A percentile compares a stretch with the other conserved stretches of the same genome.
phyloP scores from a whole-genome alignment of 92 coral and sea anemone species.

The Parazoanthus swiftii region DNA sequence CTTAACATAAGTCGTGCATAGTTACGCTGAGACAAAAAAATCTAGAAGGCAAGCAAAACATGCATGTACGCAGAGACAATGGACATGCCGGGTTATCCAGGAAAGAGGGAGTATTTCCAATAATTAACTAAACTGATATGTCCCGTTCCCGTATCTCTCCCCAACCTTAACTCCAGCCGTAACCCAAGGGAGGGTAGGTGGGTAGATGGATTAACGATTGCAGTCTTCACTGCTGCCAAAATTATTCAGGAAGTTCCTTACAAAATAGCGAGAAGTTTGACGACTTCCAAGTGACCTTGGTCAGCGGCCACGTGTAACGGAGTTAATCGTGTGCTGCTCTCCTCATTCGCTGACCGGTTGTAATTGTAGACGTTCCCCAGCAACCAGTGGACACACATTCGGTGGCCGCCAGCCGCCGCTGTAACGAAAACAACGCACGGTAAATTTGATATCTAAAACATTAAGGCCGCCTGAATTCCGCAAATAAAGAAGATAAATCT shows the following conservation, averaged over 20 bases:
- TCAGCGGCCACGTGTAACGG: constrained; percentile 88
- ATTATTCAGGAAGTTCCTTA: constrained; percentile 35
- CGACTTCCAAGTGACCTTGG: constrained; percentile 87
- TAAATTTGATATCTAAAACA: not conserved
- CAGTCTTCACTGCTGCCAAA: not conserved
- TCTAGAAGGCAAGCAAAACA: too few species aligned
- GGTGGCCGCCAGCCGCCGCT: constrained; percentile 91
- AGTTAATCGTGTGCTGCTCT: constrained; percentile 67
- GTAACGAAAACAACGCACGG: not conserved
- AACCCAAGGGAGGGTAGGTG: too few species aligned
- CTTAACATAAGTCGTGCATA: too few species aligned
- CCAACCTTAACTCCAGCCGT: too few species aligned
- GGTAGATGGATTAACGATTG: not conserved
- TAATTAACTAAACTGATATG: too few species aligned
- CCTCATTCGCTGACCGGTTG: constrained; percentile 68
- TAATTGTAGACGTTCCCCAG: constrained; percentile 55
- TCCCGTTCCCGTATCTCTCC: too few species aligned
- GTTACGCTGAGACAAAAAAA: too few species aligned
- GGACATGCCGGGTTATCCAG: too few species aligned
- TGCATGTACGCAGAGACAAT: too few species aligned
- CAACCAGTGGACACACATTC: constrained; percentile 82
- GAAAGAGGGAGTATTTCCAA: too few species aligned
- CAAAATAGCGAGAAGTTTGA: constrained; percentile 68
- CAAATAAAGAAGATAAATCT: too few species aligned
- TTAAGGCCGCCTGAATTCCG: too few species aligned